Percentiles rank a stretch among this genome's conserved stretches.
phyloP scores from a whole-genome alignment of 2,113 vertebrate species.

The Stigmatopora nigra region DNA sequence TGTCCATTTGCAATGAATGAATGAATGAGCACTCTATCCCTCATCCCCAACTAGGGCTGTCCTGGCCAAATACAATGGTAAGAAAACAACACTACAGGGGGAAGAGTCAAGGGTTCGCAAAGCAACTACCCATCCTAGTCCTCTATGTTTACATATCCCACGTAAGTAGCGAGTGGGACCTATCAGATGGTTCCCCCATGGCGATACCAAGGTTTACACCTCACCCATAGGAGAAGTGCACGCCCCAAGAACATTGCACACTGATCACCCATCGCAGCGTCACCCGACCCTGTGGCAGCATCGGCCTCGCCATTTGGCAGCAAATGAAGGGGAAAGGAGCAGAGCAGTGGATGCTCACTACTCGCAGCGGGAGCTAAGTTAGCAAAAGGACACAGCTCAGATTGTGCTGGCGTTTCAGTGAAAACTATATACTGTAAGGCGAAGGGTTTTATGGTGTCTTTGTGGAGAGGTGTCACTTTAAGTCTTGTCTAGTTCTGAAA shows the following conservation, averaged over 20 bases:
- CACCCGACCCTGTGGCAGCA: conserved; percentile 42
- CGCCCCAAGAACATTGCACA: conserved; percentile 36
- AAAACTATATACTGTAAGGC: conserved; percentile 47
- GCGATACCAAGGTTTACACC: conserved; percentile 15
- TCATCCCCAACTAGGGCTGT: conserved; percentile 18
- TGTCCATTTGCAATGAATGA: conserved; percentile 26
- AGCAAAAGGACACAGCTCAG: conserved; percentile 50
- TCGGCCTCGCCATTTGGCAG: conserved; percentile 59
- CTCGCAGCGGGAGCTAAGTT: conserved; percentile 34
- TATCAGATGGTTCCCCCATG: not conserved
- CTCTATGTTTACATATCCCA: not conserved
- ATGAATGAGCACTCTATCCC: conserved; percentile 63
- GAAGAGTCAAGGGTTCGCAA: conserved; percentile 25
- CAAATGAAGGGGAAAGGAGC: conserved; percentile 61
- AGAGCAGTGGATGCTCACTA: conserved; percentile 46
- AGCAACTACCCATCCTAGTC: not conserved
- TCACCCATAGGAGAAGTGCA: conserved; percentile 9
- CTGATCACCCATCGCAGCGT: conserved; percentile 53
- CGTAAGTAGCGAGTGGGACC: not conserved
- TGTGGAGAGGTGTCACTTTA: conserved; percentile 27
- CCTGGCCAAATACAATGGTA: conserved; percentile 35
- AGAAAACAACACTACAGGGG: conserved; percentile 23
- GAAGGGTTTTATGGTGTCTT: conserved; percentile 34
- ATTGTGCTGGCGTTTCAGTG: conserved; percentile 44
- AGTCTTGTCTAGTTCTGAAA: conserved; percentile 31